Percentiles rank a stretch among this genome's conserved stretches.
Evolutionary conservation across 2,888 invertebrate genomes (phyloP).

Genomic region (Leucoma salicis): DNA sequence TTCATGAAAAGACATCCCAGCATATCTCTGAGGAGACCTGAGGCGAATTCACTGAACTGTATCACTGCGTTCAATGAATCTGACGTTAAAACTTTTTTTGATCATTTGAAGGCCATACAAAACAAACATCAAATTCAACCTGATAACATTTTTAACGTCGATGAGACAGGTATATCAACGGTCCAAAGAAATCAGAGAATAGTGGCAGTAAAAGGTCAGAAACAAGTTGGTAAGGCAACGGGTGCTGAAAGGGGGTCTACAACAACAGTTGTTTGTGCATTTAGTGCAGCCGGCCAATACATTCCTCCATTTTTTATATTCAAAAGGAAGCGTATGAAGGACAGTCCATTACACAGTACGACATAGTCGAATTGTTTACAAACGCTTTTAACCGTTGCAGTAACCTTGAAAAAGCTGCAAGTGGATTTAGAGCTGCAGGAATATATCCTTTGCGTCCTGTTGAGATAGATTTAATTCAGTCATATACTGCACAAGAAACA

Average conservation of each 20-base stretch:
- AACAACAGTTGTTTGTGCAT: constrained; percentile 18
- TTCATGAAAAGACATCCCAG: constrained; percentile 13
- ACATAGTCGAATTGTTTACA: constrained; percentile 17
- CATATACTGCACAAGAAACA: too few species aligned
- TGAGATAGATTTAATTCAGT: too few species aligned
- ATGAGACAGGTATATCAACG: constrained; percentile 15
- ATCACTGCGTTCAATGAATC: constrained; percentile 11
- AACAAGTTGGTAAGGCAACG: constrained; percentile 17
- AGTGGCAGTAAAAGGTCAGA: constrained; percentile 13
- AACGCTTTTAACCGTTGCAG: constrained; percentile 18
- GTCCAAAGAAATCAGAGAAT: constrained; percentile 16
- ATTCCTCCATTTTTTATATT: constrained; percentile 24
- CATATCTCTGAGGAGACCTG: constrained; percentile 23
- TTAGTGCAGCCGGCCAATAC: constrained; percentile 17
- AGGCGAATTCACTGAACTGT: constrained; percentile 10
- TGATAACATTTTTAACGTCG: constrained; percentile 19
- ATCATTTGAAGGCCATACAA: constrained; percentile 4
- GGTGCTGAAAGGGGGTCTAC: constrained; percentile 17
- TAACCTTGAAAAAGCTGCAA: constrained; percentile 13
- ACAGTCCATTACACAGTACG: constrained; percentile 18
- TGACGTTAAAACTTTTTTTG: constrained; percentile 9
- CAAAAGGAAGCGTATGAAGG: constrained; percentile 11
- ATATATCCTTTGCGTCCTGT: constrained; percentile 11
- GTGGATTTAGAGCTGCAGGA: constrained; percentile 8
- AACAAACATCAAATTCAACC: background rate